These are phyloP conservation scores for Pardalotus punctatus DNA, from an alignment of 2,113 vertebrate genomes.

Conservation along the genomic window DNA sequence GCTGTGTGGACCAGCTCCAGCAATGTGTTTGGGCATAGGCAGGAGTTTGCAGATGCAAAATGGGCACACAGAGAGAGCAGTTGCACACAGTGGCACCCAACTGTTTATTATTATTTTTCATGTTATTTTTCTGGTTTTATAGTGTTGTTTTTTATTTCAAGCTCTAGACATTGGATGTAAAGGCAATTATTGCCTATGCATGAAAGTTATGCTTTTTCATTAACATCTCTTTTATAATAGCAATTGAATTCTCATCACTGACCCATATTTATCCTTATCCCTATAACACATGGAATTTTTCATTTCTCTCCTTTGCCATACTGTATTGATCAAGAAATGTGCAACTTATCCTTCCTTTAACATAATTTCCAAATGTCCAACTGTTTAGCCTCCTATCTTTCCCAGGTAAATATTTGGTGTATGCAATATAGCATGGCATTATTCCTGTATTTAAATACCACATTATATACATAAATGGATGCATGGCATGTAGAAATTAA, in stretches of 20 bases:
- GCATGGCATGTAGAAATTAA: not conserved
- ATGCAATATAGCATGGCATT: not conserved
- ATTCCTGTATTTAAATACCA: slow-evolving; percentile 6
- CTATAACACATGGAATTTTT: not conserved
- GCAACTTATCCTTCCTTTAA: not conserved
- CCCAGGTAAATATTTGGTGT: not conserved
- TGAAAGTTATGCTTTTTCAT: slow-evolving; percentile 17
- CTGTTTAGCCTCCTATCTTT: not conserved
- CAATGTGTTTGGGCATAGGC: not conserved
- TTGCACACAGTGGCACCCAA: not conserved
- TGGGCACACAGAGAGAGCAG: not conserved
- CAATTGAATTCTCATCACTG: slow-evolving; percentile 40
- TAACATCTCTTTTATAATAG: slow-evolving; percentile 35
- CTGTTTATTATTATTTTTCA: not conserved
- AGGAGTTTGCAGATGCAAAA: not conserved
- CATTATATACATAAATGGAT: not conserved
- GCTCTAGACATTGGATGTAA: not conserved
- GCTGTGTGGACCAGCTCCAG: not conserved
- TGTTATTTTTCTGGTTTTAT: slow-evolving; percentile 1
- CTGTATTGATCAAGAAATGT: slow-evolving; percentile 35
- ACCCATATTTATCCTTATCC: slow-evolving; percentile 9
- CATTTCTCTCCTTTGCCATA: not conserved
- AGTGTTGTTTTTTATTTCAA: not conserved
- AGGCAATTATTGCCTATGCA: not conserved
- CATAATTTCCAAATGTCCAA: not conserved